Conservation (phyloP, 2,797 vertebrate species). For the Gymnoscopelus braueri region DNA sequence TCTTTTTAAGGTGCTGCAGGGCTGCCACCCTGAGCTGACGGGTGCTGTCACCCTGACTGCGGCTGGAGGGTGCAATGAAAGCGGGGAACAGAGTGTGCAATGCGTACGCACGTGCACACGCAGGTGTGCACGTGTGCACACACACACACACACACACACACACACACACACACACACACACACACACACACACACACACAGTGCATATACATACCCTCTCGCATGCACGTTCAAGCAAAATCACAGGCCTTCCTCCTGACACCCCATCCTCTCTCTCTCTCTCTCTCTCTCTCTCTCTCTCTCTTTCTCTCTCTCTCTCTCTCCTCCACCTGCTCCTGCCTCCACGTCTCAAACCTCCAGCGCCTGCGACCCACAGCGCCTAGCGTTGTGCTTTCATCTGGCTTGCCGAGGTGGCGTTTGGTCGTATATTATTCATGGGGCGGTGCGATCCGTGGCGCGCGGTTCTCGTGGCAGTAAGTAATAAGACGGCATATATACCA, state of each 20-base stretch:
- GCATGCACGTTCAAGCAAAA: conserved; percentile 18
- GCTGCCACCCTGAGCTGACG: conserved; percentile 85
- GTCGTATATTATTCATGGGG: conserved; percentile 87
- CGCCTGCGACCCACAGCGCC: conserved; percentile 76
- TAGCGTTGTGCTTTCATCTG: conserved; percentile 82
- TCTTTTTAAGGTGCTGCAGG: conserved; percentile 85
- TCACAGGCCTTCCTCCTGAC: conserved; percentile 58
- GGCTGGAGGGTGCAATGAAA: conserved; percentile 80
- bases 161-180: conserved; percentile 10
- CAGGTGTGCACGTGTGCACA: conserved; percentile 2
- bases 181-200: conserved; percentile 8
- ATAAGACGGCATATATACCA: conserved; percentile 76
- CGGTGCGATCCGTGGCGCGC: conserved; percentile 76
- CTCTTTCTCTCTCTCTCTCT: conserved; percentile 21
- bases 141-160: conserved; percentile 26
- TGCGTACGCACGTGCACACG: conserved; percentile 33
- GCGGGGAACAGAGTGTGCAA: conserved; percentile 43
- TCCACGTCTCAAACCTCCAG: conserved; percentile 55
- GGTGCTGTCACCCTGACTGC: conserved; percentile 87
- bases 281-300: conserved; percentile 44
- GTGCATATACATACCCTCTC: neutral
- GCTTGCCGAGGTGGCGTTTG: conserved; percentile 74
- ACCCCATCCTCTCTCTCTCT: conserved; percentile 31
- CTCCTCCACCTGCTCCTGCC: conserved; percentile 44
- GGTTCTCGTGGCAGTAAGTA: conserved; percentile 81